Conservation (phyloP, 2,888 invertebrate species). For the Pristionchus exspectatus region DNA sequence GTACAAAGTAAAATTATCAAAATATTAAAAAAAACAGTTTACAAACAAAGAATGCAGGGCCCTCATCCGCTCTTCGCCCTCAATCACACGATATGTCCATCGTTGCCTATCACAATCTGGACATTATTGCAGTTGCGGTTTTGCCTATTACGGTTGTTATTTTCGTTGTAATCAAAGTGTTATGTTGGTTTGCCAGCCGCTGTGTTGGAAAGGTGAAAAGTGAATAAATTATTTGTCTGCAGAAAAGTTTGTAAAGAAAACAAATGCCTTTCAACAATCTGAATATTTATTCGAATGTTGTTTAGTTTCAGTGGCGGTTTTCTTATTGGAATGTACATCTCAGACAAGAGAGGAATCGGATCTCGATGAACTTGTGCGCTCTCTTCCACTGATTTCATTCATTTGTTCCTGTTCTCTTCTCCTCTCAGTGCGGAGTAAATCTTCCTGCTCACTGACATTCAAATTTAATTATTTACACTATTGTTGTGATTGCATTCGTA, state of each 20-base stretch:
- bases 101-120: slow-evolving; percentile 30
- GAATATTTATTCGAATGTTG: slow-evolving; percentile 23
- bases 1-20: not conserved
- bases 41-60: not conserved
- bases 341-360: not conserved
- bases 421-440: not conserved
- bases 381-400: not conserved
- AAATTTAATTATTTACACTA: too few species aligned
- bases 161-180: not conserved
- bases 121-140: not conserved
- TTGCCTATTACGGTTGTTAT: not conserved
- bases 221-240: not conserved
- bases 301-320: not conserved
- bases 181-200: not conserved
- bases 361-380: not conserved
- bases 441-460: too few species aligned
- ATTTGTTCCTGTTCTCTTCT: not conserved
- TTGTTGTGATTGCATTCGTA: too few species aligned
- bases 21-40: too few species aligned
- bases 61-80: not conserved
- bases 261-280: not conserved
- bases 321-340: not conserved
- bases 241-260: not conserved
- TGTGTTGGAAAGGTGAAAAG: not conserved
- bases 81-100: not conserved